Evolutionary conservation across 2,797 vertebrate species (phyloP), one percentile per base, ranked within the genome.

Genomic region (Micromesistius poutassou): DNA sequence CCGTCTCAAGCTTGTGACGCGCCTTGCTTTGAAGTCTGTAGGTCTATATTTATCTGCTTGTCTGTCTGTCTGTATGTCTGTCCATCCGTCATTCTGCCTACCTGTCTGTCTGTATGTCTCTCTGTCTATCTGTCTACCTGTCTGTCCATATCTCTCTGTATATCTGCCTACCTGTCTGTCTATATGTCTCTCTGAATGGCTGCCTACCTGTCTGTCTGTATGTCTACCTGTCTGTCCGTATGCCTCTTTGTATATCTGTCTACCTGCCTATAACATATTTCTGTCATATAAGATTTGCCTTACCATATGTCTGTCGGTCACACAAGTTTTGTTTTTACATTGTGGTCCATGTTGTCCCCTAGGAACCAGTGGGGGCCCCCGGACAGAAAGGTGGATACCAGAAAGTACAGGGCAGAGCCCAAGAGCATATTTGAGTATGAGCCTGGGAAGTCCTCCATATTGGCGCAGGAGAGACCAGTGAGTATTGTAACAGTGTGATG

Each of bases 361-460:
- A 98, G 97, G 91, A 98, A 98, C 42, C 95, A 97, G 85, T 99
- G 97, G 97, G 97, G 97, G 78, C 98, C 98, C 76, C 96, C 97
- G 1, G 97, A 99, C 90, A 95, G 96, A 83, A 99, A 98, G 90
- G 97, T 99, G 50, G 98, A 99, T 83, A 99, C 98, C 1, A 92
- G 98, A 68, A 98, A 95, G 91, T 99, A 99, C 85, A 96, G 98
- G 0, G 98, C 98, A 0, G 98, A 99, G 86, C 98, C 98, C 9
- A 95, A 97, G 89, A 99, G 98, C 88, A 99, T 99, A 91, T 99
- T 99, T 93, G 98, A 99, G 76, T 99, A 99, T 1, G 98, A 99
- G 88, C 98, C 98, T 0, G 98, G 98, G 72, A 99, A 98, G 88
- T 99, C 98, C 2, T 99, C 98, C 0, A 97, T 99, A 88, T 93